These are phyloP conservation scores for Holacanthella duospinosa DNA, from an alignment of 2,888 invertebrate genomes.

Conservation along the genomic window DNA sequence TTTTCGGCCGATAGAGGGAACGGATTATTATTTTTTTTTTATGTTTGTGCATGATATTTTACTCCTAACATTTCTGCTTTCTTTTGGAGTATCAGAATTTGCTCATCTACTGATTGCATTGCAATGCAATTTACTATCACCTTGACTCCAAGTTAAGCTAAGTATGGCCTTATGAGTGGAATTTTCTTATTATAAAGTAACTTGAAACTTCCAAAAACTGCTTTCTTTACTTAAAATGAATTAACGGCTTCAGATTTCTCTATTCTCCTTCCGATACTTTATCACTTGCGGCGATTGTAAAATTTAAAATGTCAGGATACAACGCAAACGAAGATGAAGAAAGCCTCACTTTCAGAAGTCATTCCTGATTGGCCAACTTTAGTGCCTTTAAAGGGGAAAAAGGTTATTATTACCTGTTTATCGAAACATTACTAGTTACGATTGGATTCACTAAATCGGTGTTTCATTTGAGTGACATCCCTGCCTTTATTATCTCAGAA, in stretches of 20 bases:
- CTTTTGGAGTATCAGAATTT: too few species aligned
- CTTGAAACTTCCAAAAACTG: background rate
- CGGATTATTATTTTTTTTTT: too few species aligned
- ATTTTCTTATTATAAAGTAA: background rate
- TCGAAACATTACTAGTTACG: too few species aligned
- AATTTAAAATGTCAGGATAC: constrained; percentile 1
- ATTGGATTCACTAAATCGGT: too few species aligned
- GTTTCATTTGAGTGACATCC: too few species aligned
- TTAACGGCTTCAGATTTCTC: background rate
- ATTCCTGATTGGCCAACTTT: constrained; percentile 8
- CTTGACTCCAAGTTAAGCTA: background rate
- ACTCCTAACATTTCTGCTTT: background rate
- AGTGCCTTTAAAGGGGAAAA: constrained; percentile 1
- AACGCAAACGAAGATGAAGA: background rate
- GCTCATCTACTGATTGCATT: too few species aligned
- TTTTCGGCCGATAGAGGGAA: too few species aligned
- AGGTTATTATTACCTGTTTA: background rate
- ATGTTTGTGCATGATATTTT: background rate
- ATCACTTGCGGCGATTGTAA: too few species aligned
- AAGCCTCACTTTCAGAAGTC: background rate
- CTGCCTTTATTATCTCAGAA: background rate
- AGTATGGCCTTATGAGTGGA: background rate
- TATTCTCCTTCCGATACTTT: background rate
- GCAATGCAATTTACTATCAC: background rate
- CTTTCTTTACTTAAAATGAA: background rate